Conservation (phyloP, 1,140 invertebrate species). For the Brachionus koreanus region DNA sequence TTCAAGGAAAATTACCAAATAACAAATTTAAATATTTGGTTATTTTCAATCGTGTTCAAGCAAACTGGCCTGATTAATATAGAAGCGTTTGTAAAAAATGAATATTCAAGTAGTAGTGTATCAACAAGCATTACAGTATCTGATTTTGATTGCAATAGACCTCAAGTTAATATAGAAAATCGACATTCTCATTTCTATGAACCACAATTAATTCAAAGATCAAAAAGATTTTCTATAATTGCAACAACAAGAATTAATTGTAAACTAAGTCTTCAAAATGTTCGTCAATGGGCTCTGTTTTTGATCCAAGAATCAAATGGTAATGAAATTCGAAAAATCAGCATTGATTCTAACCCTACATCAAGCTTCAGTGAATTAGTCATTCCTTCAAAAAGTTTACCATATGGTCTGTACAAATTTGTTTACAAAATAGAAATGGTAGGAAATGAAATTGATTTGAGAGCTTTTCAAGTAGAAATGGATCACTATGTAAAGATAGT, state of each 20-base stretch:
- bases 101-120: neutral
- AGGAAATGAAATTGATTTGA: neutral
- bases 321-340: neutral
- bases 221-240: conserved; percentile 1
- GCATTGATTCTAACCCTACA: conserved; percentile 2
- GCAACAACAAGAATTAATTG: neutral
- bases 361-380: conserved; percentile 21
- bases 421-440: neutral
- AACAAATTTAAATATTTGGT: neutral
- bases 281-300: conserved; percentile 5
- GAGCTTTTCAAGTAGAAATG: neutral
- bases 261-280: neutral
- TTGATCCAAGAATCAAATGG: neutral
- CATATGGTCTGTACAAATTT: conserved; percentile 32
- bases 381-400: conserved; percentile 9
- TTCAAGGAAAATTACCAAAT: conserved; percentile 5
- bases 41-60: neutral
- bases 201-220: neutral
- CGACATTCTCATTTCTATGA: neutral
- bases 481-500: conserved; percentile 34
- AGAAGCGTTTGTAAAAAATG: neutral
- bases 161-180: neutral
- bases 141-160: neutral
- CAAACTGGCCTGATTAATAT: neutral
- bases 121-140: neutral